Conservation (phyloP, 2,888 invertebrate species). For the Luperina testacea region DNA sequence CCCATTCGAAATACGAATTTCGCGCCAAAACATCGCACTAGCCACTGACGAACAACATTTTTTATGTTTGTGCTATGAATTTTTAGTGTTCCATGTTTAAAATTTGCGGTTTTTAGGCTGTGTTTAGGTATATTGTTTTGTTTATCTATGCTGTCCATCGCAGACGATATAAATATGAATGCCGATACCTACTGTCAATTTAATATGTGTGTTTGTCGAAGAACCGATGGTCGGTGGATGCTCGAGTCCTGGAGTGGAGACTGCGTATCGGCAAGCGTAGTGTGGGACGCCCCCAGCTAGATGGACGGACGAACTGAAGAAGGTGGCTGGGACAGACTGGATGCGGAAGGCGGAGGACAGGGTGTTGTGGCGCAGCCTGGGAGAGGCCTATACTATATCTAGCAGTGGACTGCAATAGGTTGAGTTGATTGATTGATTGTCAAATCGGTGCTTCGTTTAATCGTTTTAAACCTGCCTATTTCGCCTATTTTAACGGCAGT, state of each 20-base stretch:
- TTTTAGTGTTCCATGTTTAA: conserved; percentile 60
- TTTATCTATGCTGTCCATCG: conserved; percentile 14
- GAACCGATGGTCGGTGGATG: no score
- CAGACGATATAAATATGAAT: conserved; percentile 11
- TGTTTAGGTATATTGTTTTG: conserved; percentile 39
- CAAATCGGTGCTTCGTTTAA: neutral
- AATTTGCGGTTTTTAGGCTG: conserved; percentile 36
- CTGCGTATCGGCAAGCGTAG: no score
- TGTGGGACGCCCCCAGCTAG: no score
- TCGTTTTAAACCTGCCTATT: neutral
- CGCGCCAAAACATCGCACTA: conserved; percentile 65
- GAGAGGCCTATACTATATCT: no score
- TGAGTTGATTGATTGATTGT: neutral
- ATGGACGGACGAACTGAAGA: no score
- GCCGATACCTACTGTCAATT: conserved; percentile 2
- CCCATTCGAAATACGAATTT: conserved; percentile 71
- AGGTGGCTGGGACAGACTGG: no score
- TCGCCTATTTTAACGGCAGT: neutral
- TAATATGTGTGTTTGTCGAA: no score
- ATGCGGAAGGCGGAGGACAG: no score
- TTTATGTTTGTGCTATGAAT: conserved; percentile 61
- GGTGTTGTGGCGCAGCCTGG: no score
- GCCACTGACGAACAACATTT: conserved; percentile 57
- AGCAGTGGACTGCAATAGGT: no score
- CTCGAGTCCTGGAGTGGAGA: no score